These are phyloP conservation scores for Entomobrya proxima DNA, from an alignment of 2,888 invertebrate species.

Conservation along the genomic window DNA sequence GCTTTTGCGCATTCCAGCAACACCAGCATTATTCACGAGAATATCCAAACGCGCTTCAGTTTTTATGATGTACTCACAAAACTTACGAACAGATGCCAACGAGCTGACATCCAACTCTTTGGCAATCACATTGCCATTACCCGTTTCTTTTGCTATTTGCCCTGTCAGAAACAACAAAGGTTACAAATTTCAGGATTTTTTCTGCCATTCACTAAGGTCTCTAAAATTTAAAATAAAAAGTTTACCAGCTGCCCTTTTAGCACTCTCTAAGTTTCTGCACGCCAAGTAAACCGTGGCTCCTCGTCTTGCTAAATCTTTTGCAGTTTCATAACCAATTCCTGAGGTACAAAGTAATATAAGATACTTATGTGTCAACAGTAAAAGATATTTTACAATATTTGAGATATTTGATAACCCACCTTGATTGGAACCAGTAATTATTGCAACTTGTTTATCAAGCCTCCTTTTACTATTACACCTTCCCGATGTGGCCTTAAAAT, in stretches of 20 bases:
- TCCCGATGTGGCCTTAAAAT: conserved; percentile 74
- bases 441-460: conserved; percentile 77
- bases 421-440: conserved; percentile 77
- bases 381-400: not conserved
- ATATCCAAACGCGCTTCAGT: conserved; percentile 74
- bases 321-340: conserved; percentile 77
- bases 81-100: conserved; percentile 72
- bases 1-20: conserved; percentile 73
- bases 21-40: conserved; percentile 75
- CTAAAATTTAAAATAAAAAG: not conserved
- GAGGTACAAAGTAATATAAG: too few species aligned
- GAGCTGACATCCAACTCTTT: conserved; percentile 74
- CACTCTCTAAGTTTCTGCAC: conserved; percentile 76
- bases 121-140: conserved; percentile 70
- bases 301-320: conserved; percentile 76
- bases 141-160: conserved; percentile 64
- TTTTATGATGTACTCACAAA: conserved; percentile 71
- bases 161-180: conserved; percentile 61
- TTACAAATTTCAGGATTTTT: not conserved
- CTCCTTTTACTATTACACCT: conserved; percentile 76
- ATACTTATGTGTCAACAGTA: too few species aligned
- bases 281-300: conserved; percentile 77
- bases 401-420: conserved; percentile 54
- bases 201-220: too few species aligned
- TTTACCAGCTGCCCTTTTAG: conserved; percentile 74